Evolutionary conservation across 2,888 invertebrate genomes (phyloP), one percentile per base, ranked within the genome.

Genomic region (Trichopria drosophilae): DNA sequence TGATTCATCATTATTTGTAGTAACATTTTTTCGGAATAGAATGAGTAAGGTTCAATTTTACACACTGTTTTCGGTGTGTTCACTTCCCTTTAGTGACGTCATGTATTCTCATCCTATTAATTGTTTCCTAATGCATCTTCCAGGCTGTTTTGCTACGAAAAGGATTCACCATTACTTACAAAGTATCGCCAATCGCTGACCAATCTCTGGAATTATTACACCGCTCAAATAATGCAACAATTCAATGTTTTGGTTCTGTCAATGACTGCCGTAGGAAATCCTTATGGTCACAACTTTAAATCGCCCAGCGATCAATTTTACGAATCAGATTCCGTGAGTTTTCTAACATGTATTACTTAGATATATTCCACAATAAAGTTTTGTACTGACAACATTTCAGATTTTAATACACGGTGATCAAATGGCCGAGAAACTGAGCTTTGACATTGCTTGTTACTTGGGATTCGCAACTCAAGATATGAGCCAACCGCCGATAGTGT

Each of bases 161-260:
- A 82, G 42, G 78, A 79, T 16, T 84, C 84, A 57, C 77, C 81
- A 1, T 78, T 81, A 0, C 76, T 82, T 43, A 78, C 81, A 0
- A 65, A 77, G 16, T 63, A 73, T 3, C 78, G 80, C 29, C 76
- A 85, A 19, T 35, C 80, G 24, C 75, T n/a, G n/a, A n/a, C 77
- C 6, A 80, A 83, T 51, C 79, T 86, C 1, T 79, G 80, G 32
- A 79, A 82, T 3, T 86, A 88, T 72, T 86, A 87, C 67, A 80
- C 80, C 65, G 81, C 84, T 19, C 88, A 90, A 72, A 78, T 88
- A 57, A 78, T 88, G 46, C 89, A 90, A 68, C 91, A 91, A 75
- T 86, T 88, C 68, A 88, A 90, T 65, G 89, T 90, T 1, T 79
- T 88, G 55, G 84, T 90, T 1, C 77, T 90, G 13, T 90, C 89